phyloP scores from a whole-genome alignment of 2,888 invertebrate genomes.

The Marronus borbonicus region DNA sequence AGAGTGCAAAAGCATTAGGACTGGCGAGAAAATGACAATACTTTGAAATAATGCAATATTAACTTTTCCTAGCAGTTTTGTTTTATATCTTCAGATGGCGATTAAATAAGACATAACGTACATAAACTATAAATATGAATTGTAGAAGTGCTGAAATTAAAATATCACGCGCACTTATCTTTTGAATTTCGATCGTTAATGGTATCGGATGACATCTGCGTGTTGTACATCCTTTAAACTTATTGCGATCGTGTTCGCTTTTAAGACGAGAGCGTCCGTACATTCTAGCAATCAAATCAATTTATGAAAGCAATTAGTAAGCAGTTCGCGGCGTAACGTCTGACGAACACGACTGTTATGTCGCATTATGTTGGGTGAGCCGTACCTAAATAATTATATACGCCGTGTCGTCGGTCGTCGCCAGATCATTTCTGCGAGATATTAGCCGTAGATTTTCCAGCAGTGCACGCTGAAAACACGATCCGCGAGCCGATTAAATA shows the following conservation, averaged over 20 bases:
- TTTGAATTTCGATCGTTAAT: no score
- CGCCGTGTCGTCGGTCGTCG: neutral
- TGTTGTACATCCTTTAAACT: neutral
- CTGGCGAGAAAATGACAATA: no score
- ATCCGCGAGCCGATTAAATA: conserved; percentile 30
- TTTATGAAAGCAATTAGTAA: conserved; percentile 23
- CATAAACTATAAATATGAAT: no score
- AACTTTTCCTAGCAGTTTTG: no score
- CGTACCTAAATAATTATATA: conserved; percentile 8
- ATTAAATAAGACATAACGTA: no score
- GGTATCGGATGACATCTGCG: neutral
- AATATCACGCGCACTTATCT: no score
- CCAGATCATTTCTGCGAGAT: neutral
- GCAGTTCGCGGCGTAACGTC: neutral
- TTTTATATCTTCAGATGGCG: no score
- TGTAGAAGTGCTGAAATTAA: no score
- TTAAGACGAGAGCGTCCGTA: neutral
- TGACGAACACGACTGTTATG: conserved; percentile 15
- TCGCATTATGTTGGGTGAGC: conserved; percentile 17
- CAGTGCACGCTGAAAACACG: conserved; percentile 14
- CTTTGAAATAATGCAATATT: no score
- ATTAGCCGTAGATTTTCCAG: conserved; percentile 35
- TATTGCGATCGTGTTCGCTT: neutral
- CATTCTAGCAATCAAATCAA: conserved; percentile 7
- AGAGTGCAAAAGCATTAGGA: no score